Evolutionary conservation across 2,888 invertebrate genomes (phyloP), one percentile per base, ranked within the genome.

Genomic region (Cheilosia scutellata): DNA sequence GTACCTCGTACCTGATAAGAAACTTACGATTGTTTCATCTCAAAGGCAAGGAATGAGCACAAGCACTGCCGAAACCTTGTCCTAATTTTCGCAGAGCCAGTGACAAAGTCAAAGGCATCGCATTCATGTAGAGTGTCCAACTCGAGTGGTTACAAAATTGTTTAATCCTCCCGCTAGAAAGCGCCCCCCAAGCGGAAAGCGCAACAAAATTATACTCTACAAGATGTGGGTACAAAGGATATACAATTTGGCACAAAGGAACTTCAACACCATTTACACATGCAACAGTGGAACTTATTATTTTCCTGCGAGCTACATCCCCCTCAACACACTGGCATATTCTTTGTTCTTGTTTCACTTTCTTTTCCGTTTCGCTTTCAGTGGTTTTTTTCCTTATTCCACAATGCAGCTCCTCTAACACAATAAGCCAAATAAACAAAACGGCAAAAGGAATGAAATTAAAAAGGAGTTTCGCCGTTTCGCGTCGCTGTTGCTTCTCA

Each of bases 181-280:
- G 42, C 25, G 4, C 27, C 51, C 33, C 2, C 42, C 6, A 37
- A 20, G n/a, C n/a, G 31, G 37, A 29, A 47, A 70, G 63, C 37
- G 11, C 49, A 42, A 71, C 47, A 37, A 53, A 66, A 60, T 53
- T 11, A 37, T 11, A 37, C 37, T 4, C n/a, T 42, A 60, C 44
- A 74, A 79, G 72, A 74, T 74, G 75, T 71, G 65, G 58, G 63
- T 51, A 84, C 70, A 79, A 75, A 80, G 79, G 65, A 84, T 79
- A 75, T 75, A 55, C 78, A 78, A 74, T 74, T 74, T 78, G 65
- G 75, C 65, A 76, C 63, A 82, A 82, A 66, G 33, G 53, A 79
- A 79, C 84, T 60, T 79, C 65, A 79, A 75, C 84, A 66, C 84
- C 75, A 80, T 84, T 76, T 65, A 79, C 75, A 79, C 75, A 79